These are phyloP conservation scores for Diceros bicornis DNA, from an alignment of 2,797 vertebrate species.

Conservation along the genomic window DNA sequence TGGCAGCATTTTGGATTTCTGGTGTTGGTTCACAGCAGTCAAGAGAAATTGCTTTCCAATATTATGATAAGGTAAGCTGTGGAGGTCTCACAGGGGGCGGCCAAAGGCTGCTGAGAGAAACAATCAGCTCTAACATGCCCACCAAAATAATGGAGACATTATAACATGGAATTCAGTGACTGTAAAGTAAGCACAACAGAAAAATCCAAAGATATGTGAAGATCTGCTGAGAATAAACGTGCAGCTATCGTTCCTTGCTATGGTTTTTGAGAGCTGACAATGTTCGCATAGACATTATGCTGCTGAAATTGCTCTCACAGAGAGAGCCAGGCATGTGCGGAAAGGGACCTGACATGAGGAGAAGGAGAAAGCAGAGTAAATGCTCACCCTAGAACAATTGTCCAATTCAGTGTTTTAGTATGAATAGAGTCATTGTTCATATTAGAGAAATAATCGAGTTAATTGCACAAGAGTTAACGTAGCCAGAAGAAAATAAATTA, in stretches of 20 bases:
- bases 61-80: constrained; percentile 84
- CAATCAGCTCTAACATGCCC: constrained; percentile 75
- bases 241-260: background rate
- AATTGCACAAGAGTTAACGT: constrained; percentile 71
- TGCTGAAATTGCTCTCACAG: constrained; percentile 15
- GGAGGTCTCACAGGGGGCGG: constrained; percentile 66
- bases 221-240: constrained; percentile 68
- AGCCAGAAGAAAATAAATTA: constrained; percentile 77
- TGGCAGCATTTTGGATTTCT: constrained; percentile 81
- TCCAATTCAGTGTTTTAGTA: constrained; percentile 64
- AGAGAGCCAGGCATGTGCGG: background rate
- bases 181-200: constrained; percentile 69
- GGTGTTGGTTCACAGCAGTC: constrained; percentile 81
- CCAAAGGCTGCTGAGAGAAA: constrained; percentile 69
- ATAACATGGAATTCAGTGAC: constrained; percentile 46
- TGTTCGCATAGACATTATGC: background rate
- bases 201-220: constrained; percentile 63
- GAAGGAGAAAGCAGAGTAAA: constrained; percentile 23
- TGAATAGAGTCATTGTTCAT: constrained; percentile 69
- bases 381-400: constrained; percentile 18
- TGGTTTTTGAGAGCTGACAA: constrained; percentile 49
- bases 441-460: constrained; percentile 76
- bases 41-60: constrained; percentile 85
- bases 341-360: background rate
- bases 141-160: constrained; percentile 76